A percentile compares a stretch with the other conserved stretches of the same genome.
These are phyloP conservation scores for Neocrepidodera transversa DNA, from an alignment of 2,888 invertebrate species.

Conservation along the genomic window DNA sequence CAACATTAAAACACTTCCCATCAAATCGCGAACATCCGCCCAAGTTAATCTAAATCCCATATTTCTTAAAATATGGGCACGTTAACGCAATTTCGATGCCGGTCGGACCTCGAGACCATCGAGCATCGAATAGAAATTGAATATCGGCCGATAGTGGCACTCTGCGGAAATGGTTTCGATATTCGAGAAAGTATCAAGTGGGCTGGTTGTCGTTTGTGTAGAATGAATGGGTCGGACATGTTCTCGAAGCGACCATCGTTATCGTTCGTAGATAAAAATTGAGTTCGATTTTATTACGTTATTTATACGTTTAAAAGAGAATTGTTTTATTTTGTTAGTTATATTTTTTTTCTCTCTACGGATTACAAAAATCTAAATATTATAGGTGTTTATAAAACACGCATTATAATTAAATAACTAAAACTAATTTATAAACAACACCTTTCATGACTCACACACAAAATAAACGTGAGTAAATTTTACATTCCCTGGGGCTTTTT, in stretches of 20 bases:
- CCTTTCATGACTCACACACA: too few relatives aligned
- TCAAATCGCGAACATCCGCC: constrained; percentile 8
- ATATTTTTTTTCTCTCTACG: too few relatives aligned
- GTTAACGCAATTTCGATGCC: constrained; percentile 2
- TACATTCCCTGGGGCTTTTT: neutral
- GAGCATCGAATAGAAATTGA: constrained; percentile 12
- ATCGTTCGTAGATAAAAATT: neutral
- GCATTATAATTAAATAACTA: too few relatives aligned
- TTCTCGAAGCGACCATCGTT: neutral
- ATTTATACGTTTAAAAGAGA: too few relatives aligned
- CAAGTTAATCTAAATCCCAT: constrained; percentile 12
- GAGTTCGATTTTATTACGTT: too few relatives aligned
- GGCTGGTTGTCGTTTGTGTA: constrained; percentile 6
- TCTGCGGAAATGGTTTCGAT: constrained; percentile 12
- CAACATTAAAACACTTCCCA: neutral
- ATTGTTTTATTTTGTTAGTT: too few relatives aligned
- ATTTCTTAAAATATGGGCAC: constrained; percentile 4
- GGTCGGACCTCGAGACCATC: neutral
- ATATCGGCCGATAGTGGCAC: constrained; percentile 3
- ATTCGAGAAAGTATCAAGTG: constrained; percentile 8
- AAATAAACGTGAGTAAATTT: neutral
- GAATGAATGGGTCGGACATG: constrained; percentile 7
- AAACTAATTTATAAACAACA: too few relatives aligned
- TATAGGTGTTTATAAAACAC: too few relatives aligned
- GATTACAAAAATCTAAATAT: too few relatives aligned